These are phyloP conservation scores for Vesta saturnalis DNA, from an alignment of 2,888 invertebrate genomes.

Conservation along the genomic window DNA sequence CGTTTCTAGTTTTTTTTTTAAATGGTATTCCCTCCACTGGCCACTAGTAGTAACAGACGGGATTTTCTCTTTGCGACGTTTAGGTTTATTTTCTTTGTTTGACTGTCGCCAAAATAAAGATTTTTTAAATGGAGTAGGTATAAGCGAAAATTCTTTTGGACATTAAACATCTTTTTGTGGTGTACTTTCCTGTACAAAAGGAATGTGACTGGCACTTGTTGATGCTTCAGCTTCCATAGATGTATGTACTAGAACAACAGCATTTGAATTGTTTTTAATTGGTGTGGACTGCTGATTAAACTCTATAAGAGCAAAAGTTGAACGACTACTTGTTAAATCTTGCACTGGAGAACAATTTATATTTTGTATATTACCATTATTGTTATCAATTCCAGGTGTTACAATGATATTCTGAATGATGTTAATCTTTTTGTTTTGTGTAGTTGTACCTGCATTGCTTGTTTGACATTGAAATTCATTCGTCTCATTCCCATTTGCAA, in stretches of 20 bases:
- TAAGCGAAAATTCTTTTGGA: background rate
- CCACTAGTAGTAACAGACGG: background rate
- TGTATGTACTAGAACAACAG: background rate
- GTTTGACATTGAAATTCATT: background rate
- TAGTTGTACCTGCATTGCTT: background rate
- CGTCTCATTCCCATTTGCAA: too few species aligned
- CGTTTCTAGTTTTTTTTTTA: background rate
- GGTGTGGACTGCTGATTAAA: background rate
- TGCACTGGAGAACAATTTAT: background rate
- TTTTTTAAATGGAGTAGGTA: background rate
- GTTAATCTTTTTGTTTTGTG: background rate
- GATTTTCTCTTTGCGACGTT: background rate
- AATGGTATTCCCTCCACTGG: background rate
- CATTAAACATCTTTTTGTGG: background rate
- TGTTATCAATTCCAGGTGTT: background rate
- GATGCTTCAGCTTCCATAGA: background rate
- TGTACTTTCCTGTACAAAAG: background rate
- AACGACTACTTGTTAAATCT: background rate
- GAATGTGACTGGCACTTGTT: too few species aligned
- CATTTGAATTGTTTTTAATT: background rate
- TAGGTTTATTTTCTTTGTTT: background rate
- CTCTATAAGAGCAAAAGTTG: background rate
- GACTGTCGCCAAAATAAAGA: background rate
- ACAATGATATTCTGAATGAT: background rate
- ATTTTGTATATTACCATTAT: background rate